Base-by-base conservation (phyloP, 2,113 vertebrate genomes). In the Myodes glareolus region DNA sequence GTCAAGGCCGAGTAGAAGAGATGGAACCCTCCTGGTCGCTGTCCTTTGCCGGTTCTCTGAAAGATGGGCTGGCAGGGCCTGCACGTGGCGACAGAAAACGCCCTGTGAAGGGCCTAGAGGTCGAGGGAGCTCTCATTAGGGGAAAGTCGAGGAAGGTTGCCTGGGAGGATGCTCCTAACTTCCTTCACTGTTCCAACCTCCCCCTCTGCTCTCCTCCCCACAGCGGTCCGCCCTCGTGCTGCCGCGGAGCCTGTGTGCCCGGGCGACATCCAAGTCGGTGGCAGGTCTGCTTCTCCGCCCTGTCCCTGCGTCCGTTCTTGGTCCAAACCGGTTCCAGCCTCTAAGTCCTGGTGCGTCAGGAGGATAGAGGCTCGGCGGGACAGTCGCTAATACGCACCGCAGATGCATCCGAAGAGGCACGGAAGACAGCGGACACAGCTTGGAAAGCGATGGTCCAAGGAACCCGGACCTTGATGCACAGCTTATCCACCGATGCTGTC, bases 191-290 rank as follows among this genome's bases (percentile, higher is more conserved):
- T 33, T 61, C n/a, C 92, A 47, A 6, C 67, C 93, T 92, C 86
- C 61, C 76, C 80, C 33, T 91, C 95, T 86, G 87, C 63, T 92
- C 88, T 80, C 77, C 87, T 75, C 75, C 67, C 84, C 27, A 52
- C 90, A 97, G 94, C 67, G 0, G 16, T 61, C 80, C 3, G 77
- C 82, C 75, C 17, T 45, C 13, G 36, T 31, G 76, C 88, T 61
- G 89, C 84, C 0, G 39, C 52, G 14, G 76, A 4, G 39, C 82
- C 27, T 36, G 55, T 58, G 97, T 95, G 96, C 92, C 68, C 0
- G 63, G 90, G 3, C 27, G 50, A 76, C 55, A 85, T 52, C 36
- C 67, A 33, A 47, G 70, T n/a, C 89, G 2, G 29, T 16, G 16
- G 70, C 70, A 73, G 36, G 3, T 65, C 81, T 17, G 23, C 67